Conservation (phyloP, 1,140 invertebrate genomes). For the Drosophila grimshawi region DNA sequence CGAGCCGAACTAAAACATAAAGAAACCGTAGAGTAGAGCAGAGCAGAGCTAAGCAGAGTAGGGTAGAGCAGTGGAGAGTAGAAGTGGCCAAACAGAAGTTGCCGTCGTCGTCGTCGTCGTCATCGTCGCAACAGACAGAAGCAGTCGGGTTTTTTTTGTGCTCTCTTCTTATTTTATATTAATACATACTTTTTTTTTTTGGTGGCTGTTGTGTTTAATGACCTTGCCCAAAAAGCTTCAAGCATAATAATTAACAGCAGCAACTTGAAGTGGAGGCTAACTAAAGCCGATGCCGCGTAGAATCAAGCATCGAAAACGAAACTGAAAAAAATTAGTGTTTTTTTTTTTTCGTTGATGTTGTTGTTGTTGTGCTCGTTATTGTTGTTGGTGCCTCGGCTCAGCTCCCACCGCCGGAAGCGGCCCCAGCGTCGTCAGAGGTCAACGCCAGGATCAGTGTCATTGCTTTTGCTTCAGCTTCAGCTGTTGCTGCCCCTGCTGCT, state of each 20-base stretch:
- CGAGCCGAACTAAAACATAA: slow-evolving; percentile 64
- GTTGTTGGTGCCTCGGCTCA: slow-evolving; percentile 7
- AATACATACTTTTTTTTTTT: background rate
- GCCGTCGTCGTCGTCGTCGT: slow-evolving; percentile 22
- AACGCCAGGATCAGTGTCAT: slow-evolving; percentile 70
- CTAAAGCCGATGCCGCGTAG: slow-evolving; percentile 66
- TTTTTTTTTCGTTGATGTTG: slow-evolving; percentile 8
- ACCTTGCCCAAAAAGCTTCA: slow-evolving; percentile 78
- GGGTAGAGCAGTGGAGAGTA: slow-evolving; percentile 46
- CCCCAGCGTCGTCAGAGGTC: slow-evolving; percentile 55
- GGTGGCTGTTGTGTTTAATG: slow-evolving; percentile 54
- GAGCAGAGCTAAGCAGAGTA: slow-evolving; percentile 32
- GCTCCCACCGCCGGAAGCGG: slow-evolving; percentile 35
- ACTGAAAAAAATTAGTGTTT: slow-evolving; percentile 43
- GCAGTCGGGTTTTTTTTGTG: slow-evolving; percentile 31
- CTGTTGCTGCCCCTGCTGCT: background rate
- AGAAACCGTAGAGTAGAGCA: slow-evolving; percentile 54
- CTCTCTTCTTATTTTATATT: slow-evolving; percentile 26
- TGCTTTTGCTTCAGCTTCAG: slow-evolving; percentile 33
- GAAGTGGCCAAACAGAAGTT: slow-evolving; percentile 44
- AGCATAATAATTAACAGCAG: slow-evolving; percentile 80
- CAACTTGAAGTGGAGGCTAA: slow-evolving; percentile 54
- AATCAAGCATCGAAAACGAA: slow-evolving; percentile 74
- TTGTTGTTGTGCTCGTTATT: slow-evolving; percentile 17
- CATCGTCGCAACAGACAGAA: background rate